Evolutionary conservation across 2,797 vertebrate genomes (phyloP).

Genomic region (Anisognathus igniventris): DNA sequence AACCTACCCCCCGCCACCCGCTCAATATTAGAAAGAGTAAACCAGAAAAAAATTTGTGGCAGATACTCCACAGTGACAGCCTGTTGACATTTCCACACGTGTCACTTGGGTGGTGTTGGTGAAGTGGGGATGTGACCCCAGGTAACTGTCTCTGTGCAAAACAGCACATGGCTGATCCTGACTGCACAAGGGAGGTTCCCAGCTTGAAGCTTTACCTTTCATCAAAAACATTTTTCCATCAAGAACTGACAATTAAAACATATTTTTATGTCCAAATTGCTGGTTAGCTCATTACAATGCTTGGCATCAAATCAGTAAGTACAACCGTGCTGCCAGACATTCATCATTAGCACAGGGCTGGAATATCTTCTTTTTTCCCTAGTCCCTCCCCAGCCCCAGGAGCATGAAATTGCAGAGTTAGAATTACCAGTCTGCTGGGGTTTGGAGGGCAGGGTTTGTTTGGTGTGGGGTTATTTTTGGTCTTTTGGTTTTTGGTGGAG

Average conservation of each 20-base stretch:
- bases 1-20: background rate
- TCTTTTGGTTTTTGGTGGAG: background rate
- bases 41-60: background rate
- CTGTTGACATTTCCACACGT: rapidly evolving
- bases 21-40: background rate
- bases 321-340: background rate
- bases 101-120: background rate
- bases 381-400: background rate
- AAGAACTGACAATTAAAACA: background rate
- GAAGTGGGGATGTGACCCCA: background rate
- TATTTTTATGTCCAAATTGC: background rate
- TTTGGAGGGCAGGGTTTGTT: rapidly evolving
- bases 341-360: background rate
- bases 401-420: background rate
- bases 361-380: background rate
- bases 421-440: background rate
- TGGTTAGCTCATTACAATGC: background rate
- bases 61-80: background rate
- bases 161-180: background rate
- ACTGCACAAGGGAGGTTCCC: background rate
- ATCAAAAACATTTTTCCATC: background rate
- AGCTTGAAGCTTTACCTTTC: background rate
- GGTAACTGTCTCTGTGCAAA: background rate
- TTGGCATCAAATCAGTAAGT: background rate
- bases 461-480: background rate